Conservation (phyloP, 2,888 invertebrate genomes). For the Oithona nana region DNA sequence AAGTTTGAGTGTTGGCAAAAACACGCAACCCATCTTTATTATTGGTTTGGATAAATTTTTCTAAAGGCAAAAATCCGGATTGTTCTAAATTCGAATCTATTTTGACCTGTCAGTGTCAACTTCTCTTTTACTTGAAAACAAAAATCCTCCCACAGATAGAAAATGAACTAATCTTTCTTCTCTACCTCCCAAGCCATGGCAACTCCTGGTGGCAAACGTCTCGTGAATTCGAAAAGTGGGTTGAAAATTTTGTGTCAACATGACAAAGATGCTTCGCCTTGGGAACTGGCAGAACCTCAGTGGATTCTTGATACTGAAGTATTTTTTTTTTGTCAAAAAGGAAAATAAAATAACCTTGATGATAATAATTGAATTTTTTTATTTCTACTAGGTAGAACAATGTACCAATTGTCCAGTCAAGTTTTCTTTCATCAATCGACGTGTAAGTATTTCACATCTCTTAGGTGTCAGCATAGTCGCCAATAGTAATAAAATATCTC, state of each 20-base stretch:
- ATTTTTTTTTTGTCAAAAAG: slow-evolving; percentile 12
- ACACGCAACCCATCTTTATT: no score
- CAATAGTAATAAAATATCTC: slow-evolving; percentile 2
- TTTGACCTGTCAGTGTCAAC: no score
- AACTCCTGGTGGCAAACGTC: slow-evolving; percentile 1
- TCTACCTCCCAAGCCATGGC: no score
- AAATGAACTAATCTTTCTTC: no score
- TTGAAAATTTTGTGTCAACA: slow-evolving; percentile 29
- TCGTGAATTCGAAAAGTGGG: slow-evolving; percentile 32
- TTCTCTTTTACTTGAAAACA: no score
- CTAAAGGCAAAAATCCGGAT: no score
- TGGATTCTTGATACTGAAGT: slow-evolving; percentile 33
- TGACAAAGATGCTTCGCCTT: slow-evolving; percentile 29
- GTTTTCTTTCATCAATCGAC: slow-evolving; percentile 31
- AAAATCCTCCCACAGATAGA: no score
- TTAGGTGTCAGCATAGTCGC: neutral
- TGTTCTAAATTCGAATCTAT: no score
- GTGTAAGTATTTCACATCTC: slow-evolving; percentile 24
- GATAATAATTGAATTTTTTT: neutral
- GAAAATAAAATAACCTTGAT: neutral
- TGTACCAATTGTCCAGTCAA: slow-evolving; percentile 26
- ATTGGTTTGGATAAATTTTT: no score
- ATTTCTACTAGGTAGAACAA: neutral
- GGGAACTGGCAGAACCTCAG: slow-evolving; percentile 30
- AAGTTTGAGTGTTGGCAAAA: no score